Conservation (phyloP, 2,113 vertebrate genomes). For the Notarius quadriscutis region DNA sequence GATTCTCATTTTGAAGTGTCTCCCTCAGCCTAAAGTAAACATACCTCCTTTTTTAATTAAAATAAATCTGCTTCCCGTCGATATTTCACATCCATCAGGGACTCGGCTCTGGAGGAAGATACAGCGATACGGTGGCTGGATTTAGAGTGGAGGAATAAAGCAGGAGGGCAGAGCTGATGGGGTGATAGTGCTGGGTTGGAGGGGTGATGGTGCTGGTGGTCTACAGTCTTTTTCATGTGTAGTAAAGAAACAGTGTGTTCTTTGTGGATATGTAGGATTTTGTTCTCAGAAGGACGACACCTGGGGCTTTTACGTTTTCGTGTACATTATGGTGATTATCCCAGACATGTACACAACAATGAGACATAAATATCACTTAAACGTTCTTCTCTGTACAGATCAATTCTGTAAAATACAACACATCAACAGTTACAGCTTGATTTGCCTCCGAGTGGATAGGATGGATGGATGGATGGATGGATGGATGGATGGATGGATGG, state of each 20-base stretch:
- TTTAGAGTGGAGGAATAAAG: conserved; percentile 56
- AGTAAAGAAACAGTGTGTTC: conserved; percentile 61
- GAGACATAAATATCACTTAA: conserved; percentile 52
- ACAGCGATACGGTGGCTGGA: conserved; percentile 62
- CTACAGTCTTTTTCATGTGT: conserved; percentile 62
- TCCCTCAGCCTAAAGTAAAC: conserved; percentile 65
- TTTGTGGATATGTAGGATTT: conserved; percentile 69
- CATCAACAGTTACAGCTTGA: not conserved
- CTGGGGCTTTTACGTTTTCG: conserved; percentile 58
- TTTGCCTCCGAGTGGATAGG: not conserved
- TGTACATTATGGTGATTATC: conserved; percentile 10
- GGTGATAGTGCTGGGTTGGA: not conserved
- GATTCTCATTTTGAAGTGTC: conserved; percentile 59
- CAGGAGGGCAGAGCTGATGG: conserved; percentile 34
- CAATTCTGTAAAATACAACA: not conserved
- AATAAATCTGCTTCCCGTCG: conserved; percentile 68
- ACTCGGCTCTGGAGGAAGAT: conserved; percentile 53
- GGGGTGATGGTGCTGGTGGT: conserved; percentile 44
- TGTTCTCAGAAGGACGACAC: conserved; percentile 62
- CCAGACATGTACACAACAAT: not conserved
- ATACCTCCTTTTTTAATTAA: conserved; percentile 75
- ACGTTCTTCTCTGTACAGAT: conserved; percentile 27
- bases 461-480: not conserved
- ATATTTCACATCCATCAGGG: conserved; percentile 55
- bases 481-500: not conserved